A percentile compares a stretch with the other conserved stretches of the same genome.
phyloP scores from a whole-genome alignment of 2,113 vertebrate species.

The Orycteropus afer region DNA sequence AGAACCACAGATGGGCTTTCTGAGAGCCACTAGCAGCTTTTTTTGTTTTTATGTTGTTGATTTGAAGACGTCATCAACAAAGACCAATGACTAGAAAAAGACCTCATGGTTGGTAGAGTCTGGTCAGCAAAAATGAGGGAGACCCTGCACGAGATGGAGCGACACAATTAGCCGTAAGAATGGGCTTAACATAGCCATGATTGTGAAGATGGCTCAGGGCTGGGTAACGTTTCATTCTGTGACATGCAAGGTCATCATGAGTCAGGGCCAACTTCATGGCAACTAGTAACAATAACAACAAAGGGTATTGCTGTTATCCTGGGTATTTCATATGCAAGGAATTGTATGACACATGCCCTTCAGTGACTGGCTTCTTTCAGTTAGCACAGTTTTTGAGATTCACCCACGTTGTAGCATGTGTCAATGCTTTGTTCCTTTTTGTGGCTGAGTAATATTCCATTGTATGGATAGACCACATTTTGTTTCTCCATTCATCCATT shows the following conservation, averaged over 20 bases:
- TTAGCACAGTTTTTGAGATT: neutral
- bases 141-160: neutral
- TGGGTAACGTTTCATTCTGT: too few relatives aligned
- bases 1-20: neutral
- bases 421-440: neutral
- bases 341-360: accelerated
- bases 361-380: neutral
- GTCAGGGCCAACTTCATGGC: neutral
- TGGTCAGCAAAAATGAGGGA: neutral
- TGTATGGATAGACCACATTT: neutral
- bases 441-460: neutral
- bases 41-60: neutral
- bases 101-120: neutral
- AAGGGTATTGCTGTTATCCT: neutral
- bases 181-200: neutral
- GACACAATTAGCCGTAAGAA: too few relatives aligned
- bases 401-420: accelerated
- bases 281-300: neutral
- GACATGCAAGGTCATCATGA: neutral
- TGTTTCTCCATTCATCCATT: neutral
- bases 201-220: neutral
- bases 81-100: neutral
- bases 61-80: neutral
- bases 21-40: neutral
- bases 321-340: too few relatives aligned